Conservation (phyloP, 2,113 vertebrate genomes). For the Poecilia latipinna region DNA sequence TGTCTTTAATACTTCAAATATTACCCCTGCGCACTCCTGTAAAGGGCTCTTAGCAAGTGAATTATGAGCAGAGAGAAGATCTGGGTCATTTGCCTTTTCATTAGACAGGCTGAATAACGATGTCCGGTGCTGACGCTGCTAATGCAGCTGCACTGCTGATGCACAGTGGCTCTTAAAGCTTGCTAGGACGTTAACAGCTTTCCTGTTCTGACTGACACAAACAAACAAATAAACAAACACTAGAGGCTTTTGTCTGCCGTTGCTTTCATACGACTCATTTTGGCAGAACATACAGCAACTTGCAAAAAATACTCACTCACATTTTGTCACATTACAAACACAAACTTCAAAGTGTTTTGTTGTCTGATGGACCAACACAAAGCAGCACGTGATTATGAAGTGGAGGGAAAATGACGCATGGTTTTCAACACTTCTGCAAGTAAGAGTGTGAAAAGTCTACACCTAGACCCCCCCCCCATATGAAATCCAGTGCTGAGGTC, state of each 20-base stretch:
- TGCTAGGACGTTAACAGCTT: conserved; percentile 61
- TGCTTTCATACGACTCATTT: conserved; percentile 12
- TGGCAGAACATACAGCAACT: conserved; percentile 3
- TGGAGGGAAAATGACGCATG: no score
- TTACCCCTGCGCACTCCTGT: conserved; percentile 36
- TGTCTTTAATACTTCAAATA: conserved; percentile 24
- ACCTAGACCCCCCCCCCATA: not conserved
- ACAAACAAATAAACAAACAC: not conserved
- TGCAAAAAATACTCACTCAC: not conserved
- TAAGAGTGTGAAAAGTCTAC: not conserved
- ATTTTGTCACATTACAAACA: not conserved
- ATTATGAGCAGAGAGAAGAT: conserved; percentile 41
- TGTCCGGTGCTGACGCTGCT: conserved; percentile 41
- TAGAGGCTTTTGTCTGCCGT: conserved; percentile 11
- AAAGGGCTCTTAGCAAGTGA: conserved; percentile 34
- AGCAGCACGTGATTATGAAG: no score
- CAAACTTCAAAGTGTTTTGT: not conserved
- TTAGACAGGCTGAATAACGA: conserved; percentile 68
- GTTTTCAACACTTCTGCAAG: not conserved
- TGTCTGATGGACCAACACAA: not conserved
- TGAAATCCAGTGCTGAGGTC: not conserved
- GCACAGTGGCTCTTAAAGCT: conserved; percentile 54
- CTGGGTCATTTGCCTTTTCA: conserved; percentile 64
- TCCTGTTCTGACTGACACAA: conserved; percentile 57
- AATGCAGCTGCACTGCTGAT: conserved; percentile 36